phyloP scores from a whole-genome alignment of 2,113 vertebrate species.

The Pardalotus punctatus region DNA sequence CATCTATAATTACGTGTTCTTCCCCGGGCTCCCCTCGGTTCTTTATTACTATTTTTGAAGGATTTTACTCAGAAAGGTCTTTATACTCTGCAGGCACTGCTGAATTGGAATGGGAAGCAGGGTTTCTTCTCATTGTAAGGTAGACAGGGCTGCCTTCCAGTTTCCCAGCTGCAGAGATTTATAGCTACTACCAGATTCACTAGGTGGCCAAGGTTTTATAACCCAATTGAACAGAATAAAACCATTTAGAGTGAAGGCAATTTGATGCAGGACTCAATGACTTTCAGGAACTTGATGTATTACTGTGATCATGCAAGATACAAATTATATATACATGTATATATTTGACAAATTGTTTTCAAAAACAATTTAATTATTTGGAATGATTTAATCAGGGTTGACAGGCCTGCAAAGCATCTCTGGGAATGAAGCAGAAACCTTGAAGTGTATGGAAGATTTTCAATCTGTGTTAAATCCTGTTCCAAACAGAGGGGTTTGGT shows the following conservation, averaged over 20 bases:
- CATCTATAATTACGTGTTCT: neutral
- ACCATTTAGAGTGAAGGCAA: constrained; percentile 38
- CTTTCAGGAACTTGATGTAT: constrained; percentile 34
- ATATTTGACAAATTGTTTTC: constrained; percentile 2
- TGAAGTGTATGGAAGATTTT: neutral
- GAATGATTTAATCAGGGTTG: constrained; percentile 42
- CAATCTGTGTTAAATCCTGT: neutral
- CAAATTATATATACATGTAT: neutral
- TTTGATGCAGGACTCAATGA: constrained; percentile 22
- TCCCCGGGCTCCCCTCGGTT: neutral
- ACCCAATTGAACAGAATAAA: constrained; percentile 53
- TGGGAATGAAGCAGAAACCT: constrained; percentile 22
- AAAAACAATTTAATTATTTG: constrained; percentile 22
- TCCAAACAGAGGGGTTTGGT: constrained; percentile 1
- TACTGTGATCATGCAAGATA: neutral
- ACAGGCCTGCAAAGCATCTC: constrained; percentile 25
- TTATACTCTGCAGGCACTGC: constrained; percentile 28
- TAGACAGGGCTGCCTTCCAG: constrained; percentile 60
- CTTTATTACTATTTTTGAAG: constrained; percentile 51
- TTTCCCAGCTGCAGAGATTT: constrained; percentile 66
- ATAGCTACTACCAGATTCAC: constrained; percentile 53
- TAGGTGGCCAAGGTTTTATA: constrained; percentile 62
- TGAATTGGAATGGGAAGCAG: constrained; percentile 53
- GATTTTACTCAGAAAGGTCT: constrained; percentile 50
- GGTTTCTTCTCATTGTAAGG: constrained; percentile 60